Evolutionary conservation across 2,888 invertebrate species (phyloP).

Genomic region (Drosophila paranaensis): DNA sequence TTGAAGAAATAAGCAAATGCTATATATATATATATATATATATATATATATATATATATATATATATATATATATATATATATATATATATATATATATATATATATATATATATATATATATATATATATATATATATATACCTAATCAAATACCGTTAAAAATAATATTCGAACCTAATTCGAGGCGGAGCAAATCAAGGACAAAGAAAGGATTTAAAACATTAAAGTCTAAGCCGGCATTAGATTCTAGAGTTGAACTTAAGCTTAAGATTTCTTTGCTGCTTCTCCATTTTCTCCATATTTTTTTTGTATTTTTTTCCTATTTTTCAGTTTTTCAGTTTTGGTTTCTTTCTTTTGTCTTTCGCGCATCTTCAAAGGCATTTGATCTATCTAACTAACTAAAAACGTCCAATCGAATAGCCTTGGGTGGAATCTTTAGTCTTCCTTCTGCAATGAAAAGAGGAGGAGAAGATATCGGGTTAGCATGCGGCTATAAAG

Average conservation of each 20-base stretch:
- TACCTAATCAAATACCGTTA: conserved; percentile 4
- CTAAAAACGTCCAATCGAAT: conserved; percentile 73
- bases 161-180: conserved; percentile 45
- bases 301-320: conserved; percentile 30
- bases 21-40: not conserved
- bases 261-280: conserved; percentile 34
- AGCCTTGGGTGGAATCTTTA: conserved; percentile 72
- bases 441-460: conserved; percentile 75
- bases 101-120: not conserved
- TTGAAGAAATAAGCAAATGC: conserved; percentile 21
- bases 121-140: too few species aligned
- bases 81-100: not conserved
- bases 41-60: not conserved
- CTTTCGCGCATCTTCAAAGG: conserved; percentile 77
- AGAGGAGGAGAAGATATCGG: not conserved
- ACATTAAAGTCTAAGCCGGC: conserved; percentile 77
- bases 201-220: conserved; percentile 14
- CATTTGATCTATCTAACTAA: conserved; percentile 80
- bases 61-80: too few species aligned
- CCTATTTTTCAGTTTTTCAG: conserved; percentile 26
- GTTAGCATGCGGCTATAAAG: conserved; percentile 5
- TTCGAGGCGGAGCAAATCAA: conserved; percentile 32
- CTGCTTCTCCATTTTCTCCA: conserved; percentile 8
- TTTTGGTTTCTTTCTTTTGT: conserved; percentile 22
- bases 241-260: conserved; percentile 74